Percentiles rank a stretch among this genome's conserved stretches.
These are phyloP conservation scores for Molossus alvarezi DNA, from an alignment of 2,797 vertebrate genomes.

Conservation along the genomic window DNA sequence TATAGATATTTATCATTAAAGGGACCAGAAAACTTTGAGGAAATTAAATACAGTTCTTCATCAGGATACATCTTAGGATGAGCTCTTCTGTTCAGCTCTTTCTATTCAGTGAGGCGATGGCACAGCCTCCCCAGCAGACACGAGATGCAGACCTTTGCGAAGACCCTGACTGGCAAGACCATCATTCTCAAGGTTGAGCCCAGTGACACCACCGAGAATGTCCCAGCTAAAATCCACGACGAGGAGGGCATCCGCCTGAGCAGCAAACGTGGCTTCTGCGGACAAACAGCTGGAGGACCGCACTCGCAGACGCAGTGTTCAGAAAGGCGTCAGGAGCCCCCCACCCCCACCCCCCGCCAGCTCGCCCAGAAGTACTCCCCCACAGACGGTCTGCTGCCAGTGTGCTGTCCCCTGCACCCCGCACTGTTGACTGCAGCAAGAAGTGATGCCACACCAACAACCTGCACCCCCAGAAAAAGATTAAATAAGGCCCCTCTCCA, in stretches of 20 bases:
- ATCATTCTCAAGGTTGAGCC: neutral
- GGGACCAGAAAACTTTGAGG: neutral
- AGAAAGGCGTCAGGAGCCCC: neutral
- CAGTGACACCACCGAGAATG: neutral
- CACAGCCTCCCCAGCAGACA: neutral
- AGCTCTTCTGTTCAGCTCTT: neutral
- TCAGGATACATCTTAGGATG: neutral
- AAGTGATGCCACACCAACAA: neutral
- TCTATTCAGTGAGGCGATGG: neutral
- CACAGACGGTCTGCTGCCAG: neutral
- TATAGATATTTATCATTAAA: slow-evolving; percentile 4
- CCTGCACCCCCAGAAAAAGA: neutral
- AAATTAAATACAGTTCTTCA: slow-evolving; percentile 46
- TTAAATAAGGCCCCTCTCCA: neutral
- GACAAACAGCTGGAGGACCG: neutral
- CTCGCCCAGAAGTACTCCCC: neutral
- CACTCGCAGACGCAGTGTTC: neutral
- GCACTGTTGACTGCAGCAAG: neutral
- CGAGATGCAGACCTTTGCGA: neutral
- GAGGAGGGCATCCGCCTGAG: neutral
- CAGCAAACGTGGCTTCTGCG: neutral
- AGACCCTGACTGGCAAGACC: neutral
- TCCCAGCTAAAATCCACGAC: neutral
- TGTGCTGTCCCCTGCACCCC: neutral
- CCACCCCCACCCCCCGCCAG: neutral